Conservation (phyloP, 2,797 vertebrate species). For the Mormyrops boulengeri region DNA sequence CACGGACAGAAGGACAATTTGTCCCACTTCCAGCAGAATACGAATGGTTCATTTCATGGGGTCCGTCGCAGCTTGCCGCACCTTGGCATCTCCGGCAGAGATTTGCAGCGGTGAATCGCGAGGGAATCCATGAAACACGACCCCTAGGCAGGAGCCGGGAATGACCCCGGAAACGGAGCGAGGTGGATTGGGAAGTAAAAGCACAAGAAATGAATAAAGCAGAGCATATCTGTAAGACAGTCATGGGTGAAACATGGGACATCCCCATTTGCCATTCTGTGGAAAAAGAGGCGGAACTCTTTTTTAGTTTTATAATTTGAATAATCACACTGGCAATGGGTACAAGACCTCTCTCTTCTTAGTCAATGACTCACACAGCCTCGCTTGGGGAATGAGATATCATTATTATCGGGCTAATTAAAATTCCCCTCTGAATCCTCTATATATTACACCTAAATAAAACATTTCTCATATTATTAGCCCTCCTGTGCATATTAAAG, state of each 20-base stretch:
- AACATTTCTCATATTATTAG: neutral
- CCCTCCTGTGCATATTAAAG: neutral
- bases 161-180: neutral
- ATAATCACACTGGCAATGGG: neutral
- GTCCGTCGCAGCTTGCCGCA: neutral
- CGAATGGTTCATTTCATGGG: neutral
- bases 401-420: neutral
- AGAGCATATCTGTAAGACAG: neutral
- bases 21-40: neutral
- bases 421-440: neutral
- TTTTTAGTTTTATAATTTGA: neutral
- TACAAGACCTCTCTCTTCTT: neutral
- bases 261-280: neutral
- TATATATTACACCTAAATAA: constrained; percentile 6
- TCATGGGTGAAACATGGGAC: neutral
- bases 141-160: neutral
- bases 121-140: neutral
- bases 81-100: neutral
- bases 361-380: neutral
- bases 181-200: neutral
- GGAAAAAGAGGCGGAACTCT: neutral
- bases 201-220: neutral
- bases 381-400: neutral
- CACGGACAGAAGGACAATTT: neutral
- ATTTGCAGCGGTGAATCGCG: neutral